Evolutionary conservation across 2,113 vertebrate species (phyloP).

Genomic region (Tragelaphus buxtoni): DNA sequence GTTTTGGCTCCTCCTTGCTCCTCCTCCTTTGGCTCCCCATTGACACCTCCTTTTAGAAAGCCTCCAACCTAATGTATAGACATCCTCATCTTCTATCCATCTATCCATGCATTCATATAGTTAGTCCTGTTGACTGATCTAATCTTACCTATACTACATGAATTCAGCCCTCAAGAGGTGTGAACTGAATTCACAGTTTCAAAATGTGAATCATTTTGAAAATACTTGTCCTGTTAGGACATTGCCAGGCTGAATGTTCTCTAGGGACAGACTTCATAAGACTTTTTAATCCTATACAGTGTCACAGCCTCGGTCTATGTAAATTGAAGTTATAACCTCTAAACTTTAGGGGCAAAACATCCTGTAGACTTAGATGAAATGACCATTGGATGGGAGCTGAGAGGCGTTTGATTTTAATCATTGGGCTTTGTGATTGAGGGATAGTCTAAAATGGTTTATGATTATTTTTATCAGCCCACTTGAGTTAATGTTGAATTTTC

Average conservation of each 20-base stretch:
- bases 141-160: background rate
- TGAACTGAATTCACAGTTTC: background rate
- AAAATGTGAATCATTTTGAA: background rate
- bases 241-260: background rate
- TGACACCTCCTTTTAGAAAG: background rate
- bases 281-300: background rate
- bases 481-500: slow-evolving; percentile 79
- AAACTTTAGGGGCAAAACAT: background rate
- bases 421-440: slow-evolving; percentile 75
- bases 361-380: background rate
- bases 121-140: background rate
- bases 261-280: background rate
- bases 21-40: background rate
- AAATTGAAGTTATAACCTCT: background rate
- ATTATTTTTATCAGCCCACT: slow-evolving; percentile 78
- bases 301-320: background rate
- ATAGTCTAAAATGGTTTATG: slow-evolving; percentile 81
- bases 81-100: background rate
- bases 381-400: slow-evolving; percentile 37
- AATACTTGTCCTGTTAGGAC: background rate
- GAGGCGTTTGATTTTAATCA: slow-evolving; percentile 71
- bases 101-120: background rate
- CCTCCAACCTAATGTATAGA: background rate
- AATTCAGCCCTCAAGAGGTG: background rate
- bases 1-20: background rate